Conservation (phyloP, 2,888 invertebrate genomes). For the Drosophila demipolita region DNA sequence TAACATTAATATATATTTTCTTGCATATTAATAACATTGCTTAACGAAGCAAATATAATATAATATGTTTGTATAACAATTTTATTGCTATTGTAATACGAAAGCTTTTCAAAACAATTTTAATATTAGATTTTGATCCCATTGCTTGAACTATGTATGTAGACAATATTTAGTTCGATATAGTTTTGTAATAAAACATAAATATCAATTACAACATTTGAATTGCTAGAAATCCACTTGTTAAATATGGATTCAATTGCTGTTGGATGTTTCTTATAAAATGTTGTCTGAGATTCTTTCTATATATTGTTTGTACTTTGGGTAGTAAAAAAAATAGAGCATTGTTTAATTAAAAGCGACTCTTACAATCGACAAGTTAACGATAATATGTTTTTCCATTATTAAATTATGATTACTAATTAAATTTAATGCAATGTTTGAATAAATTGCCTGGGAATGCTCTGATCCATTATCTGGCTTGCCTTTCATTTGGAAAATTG, state of each 20-base stretch:
- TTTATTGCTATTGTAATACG: conserved; percentile 27
- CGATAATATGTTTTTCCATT: background rate
- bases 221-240: background rate
- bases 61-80: conserved; percentile 26
- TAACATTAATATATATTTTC: conserved; percentile 33
- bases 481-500: conserved; percentile 18
- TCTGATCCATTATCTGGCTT: conserved; percentile 4
- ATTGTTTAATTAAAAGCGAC: conserved; percentile 9
- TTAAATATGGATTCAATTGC: conserved; percentile 6
- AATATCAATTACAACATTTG: conserved; percentile 10
- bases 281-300: conserved; percentile 21
- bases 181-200: conserved; percentile 11
- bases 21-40: conserved; percentile 33
- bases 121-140: conserved; percentile 54
- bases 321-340: conserved; percentile 23
- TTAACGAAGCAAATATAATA: conserved; percentile 27
- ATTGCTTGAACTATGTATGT: conserved; percentile 46
- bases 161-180: conserved; percentile 25
- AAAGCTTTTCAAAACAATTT: conserved; percentile 42
- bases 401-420: conserved; percentile 8
- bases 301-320: conserved; percentile 33
- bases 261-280: conserved; percentile 4
- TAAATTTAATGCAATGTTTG: conserved; percentile 20
- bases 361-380: conserved; percentile 11
- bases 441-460: conserved; percentile 31